phyloP scores from a whole-genome alignment of 2,797 vertebrate species.

The Myotis vivesi region DNA sequence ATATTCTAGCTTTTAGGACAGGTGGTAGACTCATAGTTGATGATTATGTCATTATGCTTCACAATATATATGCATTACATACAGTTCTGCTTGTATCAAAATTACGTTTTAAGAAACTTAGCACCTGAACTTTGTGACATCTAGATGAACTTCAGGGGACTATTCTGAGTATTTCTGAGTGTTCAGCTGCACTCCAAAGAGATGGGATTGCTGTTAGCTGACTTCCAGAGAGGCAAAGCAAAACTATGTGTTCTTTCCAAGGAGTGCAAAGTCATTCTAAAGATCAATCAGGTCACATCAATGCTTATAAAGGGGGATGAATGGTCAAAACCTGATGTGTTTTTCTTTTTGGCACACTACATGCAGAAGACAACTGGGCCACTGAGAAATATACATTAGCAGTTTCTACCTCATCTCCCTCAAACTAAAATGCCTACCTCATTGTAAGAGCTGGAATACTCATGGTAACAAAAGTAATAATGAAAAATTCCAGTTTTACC shows the following conservation, averaged over 20 bases:
- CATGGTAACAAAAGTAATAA: background rate
- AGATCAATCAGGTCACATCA: slow-evolving; percentile 23
- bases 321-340: background rate
- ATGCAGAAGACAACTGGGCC: background rate
- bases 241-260: slow-evolving; percentile 9
- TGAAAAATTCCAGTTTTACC: background rate
- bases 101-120: slow-evolving; percentile 38
- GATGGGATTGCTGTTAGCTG: background rate
- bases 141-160: background rate
- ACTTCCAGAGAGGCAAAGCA: background rate
- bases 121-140: slow-evolving; percentile 13
- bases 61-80: background rate
- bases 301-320: background rate
- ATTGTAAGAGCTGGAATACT: background rate
- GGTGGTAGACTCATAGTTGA: background rate
- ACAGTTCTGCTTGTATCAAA: background rate
- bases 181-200: background rate
- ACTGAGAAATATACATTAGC: background rate
- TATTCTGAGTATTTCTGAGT: slow-evolving; percentile 15
- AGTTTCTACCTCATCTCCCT: background rate
- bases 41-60: background rate
- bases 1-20: background rate
- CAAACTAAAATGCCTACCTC: background rate
- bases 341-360: background rate
- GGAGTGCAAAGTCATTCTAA: background rate